Base-by-base conservation (phyloP, 2,888 invertebrate genomes). In the Cactoblastis cactorum region DNA sequence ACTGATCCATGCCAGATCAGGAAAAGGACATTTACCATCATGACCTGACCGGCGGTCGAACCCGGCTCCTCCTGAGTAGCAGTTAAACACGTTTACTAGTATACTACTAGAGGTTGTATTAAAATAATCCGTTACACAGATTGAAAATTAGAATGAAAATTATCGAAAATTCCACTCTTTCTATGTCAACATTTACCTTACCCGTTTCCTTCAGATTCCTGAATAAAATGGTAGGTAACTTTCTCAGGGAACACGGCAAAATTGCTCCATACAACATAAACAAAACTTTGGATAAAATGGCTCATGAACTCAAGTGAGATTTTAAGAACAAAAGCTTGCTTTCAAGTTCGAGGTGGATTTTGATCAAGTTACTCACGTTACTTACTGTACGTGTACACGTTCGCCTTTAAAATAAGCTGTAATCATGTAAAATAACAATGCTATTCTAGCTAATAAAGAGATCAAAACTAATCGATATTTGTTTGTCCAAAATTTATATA, bases 211-310 rank as follows among this genome's bases (percentile, higher is more conserved):
- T 35, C 47, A 41, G 51, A 37, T 37, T 43, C 49, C 45, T 38
- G 59, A 58, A 28, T 32, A 53, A 77, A 74, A 74, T 74, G 70
- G 74, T 76, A 77, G 79, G 74, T 77, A 80, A 81, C 73, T 77
- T 76, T 69, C 71, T 69, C 57, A 67, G 67, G 67, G 70, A 71
- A 67, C 61, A 53, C 46, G 63, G 65, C 67, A 61, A 71, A 71
- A 71, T 71, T 75, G 69, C 71, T 74, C 58, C 58, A 65, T 72
- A 69, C 65, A 81, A 79, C 62, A 72, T 76, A 78, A 81, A 80
- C 71, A 80, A 62, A 78, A 80, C 66, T 77, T 72, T 61, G 49
- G 55, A 74, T 74, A 74, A 65, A 79, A 76, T 73, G 69, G 74
- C 67, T 71, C 66, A 70, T 71, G 62, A 71, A 74, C 63, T 69